Conservation (phyloP, 1,140 invertebrate genomes). For the Drosophila pectinifera region DNA sequence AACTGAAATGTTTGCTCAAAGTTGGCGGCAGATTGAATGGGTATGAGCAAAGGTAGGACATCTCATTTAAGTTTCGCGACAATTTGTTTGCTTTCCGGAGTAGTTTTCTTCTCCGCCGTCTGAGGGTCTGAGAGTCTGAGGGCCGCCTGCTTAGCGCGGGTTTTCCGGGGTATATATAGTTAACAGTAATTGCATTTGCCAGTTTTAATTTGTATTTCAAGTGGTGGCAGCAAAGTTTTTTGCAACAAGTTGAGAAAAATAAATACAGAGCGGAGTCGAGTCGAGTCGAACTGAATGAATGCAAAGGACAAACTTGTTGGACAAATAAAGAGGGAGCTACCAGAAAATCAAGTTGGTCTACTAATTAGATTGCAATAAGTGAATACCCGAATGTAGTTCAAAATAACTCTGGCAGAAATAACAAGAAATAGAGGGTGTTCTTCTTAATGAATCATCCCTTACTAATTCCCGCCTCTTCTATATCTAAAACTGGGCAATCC, state of each 20-base stretch:
- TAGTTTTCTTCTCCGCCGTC: conserved; percentile 7
- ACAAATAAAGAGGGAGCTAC: conserved; percentile 13
- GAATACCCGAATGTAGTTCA: conserved; percentile 12
- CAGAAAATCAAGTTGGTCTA: conserved; percentile 20
- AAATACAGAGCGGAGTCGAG: neutral
- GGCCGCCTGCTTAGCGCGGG: conserved; percentile 41
- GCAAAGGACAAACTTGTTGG: conserved; percentile 41
- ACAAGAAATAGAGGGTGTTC: too few relatives aligned
- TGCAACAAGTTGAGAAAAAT: conserved; percentile 62
- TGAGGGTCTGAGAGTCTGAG: neutral
- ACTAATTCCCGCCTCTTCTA: too few relatives aligned
- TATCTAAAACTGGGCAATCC: neutral
- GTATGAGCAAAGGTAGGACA: conserved; percentile 29
- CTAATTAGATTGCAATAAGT: conserved; percentile 44
- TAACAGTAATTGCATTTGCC: conserved; percentile 73
- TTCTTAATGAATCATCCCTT: too few relatives aligned
- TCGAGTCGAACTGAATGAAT: conserved; percentile 13
- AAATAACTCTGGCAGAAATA: neutral
- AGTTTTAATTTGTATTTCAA: conserved; percentile 73
- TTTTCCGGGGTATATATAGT: conserved; percentile 59
- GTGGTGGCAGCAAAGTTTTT: conserved; percentile 49
- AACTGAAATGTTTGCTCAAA: conserved; percentile 55
- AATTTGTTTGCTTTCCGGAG: conserved; percentile 45
- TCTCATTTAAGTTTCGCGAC: conserved; percentile 74
- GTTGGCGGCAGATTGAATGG: conserved; percentile 22